Percentiles rank a stretch among this genome's conserved stretches.
These are phyloP conservation scores for Teleogryllus oceanicus DNA, from an alignment of 2,888 invertebrate genomes.

Conservation along the genomic window DNA sequence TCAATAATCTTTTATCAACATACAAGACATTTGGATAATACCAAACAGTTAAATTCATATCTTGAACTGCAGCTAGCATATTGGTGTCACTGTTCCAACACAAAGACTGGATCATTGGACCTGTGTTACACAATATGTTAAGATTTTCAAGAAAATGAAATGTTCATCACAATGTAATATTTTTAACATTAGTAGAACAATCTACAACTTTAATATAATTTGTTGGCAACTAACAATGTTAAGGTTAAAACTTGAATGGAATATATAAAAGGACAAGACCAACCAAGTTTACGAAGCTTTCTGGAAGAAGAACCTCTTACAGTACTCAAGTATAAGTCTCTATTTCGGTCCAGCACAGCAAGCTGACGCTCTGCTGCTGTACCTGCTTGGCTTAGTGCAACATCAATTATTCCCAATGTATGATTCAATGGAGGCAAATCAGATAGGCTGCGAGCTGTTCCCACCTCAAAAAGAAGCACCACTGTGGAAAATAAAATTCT, in stretches of 20 bases:
- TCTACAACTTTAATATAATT: too few relatives aligned
- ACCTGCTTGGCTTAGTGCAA: conserved; percentile 84
- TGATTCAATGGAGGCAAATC: conserved; percentile 74
- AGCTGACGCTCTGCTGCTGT: conserved; percentile 73
- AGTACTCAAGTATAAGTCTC: conserved; percentile 72
- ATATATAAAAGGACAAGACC: neutral
- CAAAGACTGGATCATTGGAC: conserved; percentile 62
- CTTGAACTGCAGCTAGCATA: conserved; percentile 74
- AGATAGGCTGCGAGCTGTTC: conserved; percentile 67
- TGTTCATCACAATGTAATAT: too few relatives aligned
- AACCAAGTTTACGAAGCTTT: conserved; percentile 72
- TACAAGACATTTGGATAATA: conserved; percentile 72
- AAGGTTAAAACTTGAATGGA: too few relatives aligned
- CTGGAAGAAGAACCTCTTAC: conserved; percentile 60
- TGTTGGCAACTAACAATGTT: too few relatives aligned
- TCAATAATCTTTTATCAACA: conserved; percentile 66
- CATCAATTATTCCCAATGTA: conserved; percentile 71
- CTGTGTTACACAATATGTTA: conserved; percentile 44
- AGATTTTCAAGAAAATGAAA: too few relatives aligned
- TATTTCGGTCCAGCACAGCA: conserved; percentile 83
- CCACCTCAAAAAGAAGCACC: conserved; percentile 81
- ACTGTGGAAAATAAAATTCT: conserved; percentile 49
- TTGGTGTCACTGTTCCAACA: conserved; percentile 73
- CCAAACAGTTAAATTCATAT: conserved; percentile 76
- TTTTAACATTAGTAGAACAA: too few relatives aligned